These are phyloP conservation scores for Microcebus murinus DNA, from an alignment of 2,113 vertebrate species.

Conservation along the genomic window DNA sequence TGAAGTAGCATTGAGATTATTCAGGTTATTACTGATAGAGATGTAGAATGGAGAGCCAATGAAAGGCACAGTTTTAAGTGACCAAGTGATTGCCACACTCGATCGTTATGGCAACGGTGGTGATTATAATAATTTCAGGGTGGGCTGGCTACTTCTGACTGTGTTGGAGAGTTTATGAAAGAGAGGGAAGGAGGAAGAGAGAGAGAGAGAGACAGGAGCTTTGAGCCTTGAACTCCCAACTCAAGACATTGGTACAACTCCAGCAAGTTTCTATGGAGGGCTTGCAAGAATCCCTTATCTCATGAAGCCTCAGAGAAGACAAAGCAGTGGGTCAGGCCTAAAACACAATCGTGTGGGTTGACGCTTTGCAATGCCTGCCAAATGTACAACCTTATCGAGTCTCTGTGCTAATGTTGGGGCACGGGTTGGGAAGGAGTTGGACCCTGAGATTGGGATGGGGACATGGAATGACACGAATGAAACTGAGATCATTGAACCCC, in stretches of 20 bases:
- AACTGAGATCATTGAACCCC: not conserved
- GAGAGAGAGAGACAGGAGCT: not conserved
- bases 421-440: not conserved
- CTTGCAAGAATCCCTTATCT: not conserved
- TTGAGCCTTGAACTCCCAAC: not conserved
- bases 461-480: not conserved
- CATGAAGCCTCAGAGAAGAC: not conserved
- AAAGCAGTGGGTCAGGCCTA: not conserved
- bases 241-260: not conserved
- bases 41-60: not conserved
- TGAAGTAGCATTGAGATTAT: conserved; percentile 9
- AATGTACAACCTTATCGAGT: not conserved
- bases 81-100: not conserved
- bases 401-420: not conserved
- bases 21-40: not conserved
- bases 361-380: not conserved
- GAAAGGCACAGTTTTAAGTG: conserved; percentile 29
- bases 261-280: not conserved
- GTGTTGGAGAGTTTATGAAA: not conserved
- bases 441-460: not conserved
- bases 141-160: not conserved
- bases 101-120: conserved; percentile 14
- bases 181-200: not conserved
- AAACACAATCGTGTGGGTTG: not conserved
- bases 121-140: not conserved